These are phyloP conservation scores for Neoascia interrupta DNA, from an alignment of 2,888 invertebrate species.

Conservation along the genomic window DNA sequence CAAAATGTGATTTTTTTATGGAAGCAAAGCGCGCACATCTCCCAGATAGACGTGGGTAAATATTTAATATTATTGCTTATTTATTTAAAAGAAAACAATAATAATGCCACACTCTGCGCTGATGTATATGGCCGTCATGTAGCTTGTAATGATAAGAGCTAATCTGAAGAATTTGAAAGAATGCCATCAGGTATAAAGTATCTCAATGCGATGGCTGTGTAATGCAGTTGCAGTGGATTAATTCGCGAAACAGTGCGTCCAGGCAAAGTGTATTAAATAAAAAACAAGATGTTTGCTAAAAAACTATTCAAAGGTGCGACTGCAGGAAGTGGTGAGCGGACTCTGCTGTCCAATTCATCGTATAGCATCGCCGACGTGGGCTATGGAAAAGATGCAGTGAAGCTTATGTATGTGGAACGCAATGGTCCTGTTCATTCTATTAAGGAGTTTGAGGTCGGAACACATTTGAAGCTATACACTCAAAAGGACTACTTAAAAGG, in stretches of 20 bases:
- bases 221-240: conserved; percentile 24
- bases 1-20: background rate
- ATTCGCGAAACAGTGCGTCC: conserved; percentile 24
- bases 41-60: conserved; percentile 28
- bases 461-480: conserved; percentile 85
- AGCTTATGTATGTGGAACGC: conserved; percentile 86
- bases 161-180: conserved; percentile 21
- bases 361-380: conserved; percentile 76
- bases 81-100: conserved; percentile 33
- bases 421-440: conserved; percentile 85
- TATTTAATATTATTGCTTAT: conserved; percentile 45
- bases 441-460: conserved; percentile 87
- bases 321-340: background rate
- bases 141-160: conserved; percentile 39
- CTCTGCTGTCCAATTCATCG: conserved; percentile 19
- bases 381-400: conserved; percentile 87
- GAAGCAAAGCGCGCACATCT: background rate
- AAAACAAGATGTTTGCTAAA: conserved; percentile 39
- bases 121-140: too few species aligned
- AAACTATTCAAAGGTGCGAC: conserved; percentile 19
- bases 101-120: conserved; percentile 38
- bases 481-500: conserved; percentile 86
- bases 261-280: background rate
- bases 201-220: background rate
- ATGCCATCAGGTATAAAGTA: conserved; percentile 48